phyloP scores from a whole-genome alignment of 2,797 vertebrate genomes.

The Pseudopleuronectes americanus region DNA sequence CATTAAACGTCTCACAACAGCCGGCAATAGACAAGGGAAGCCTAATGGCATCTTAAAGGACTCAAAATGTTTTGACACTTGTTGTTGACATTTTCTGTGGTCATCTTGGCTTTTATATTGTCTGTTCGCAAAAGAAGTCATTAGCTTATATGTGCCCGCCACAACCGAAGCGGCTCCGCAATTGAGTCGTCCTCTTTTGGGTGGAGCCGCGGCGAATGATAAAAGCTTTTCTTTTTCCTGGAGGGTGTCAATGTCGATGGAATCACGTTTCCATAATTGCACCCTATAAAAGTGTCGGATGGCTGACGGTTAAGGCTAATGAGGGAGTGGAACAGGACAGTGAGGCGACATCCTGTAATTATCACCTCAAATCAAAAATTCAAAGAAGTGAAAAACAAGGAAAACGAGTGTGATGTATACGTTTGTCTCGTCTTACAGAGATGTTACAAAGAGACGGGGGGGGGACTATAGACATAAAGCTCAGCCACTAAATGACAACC shows the following conservation, averaged over 20 bases:
- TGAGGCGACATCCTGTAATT: conserved; percentile 69
- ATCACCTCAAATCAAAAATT: conserved; percentile 68
- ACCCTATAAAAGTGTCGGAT: conserved; percentile 58
- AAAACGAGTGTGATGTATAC: conserved; percentile 25
- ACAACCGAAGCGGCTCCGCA: conserved; percentile 22
- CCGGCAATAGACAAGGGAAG: conserved; percentile 18
- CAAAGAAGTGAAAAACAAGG: conserved; percentile 21
- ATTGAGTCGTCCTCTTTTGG: conserved; percentile 36
- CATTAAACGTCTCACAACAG: conserved; percentile 46
- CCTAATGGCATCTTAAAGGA: conserved; percentile 46
- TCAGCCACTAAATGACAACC: conserved; percentile 11
- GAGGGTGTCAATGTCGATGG: conserved; percentile 51
- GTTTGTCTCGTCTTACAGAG: conserved; percentile 29
- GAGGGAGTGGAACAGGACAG: conserved; percentile 62
- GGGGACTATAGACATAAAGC: neutral
- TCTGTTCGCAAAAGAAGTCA: conserved; percentile 49
- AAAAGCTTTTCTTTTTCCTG: conserved; percentile 45
- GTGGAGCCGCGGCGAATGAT: conserved; percentile 45
- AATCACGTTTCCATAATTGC: conserved; percentile 66
- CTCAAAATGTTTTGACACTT: conserved; percentile 64
- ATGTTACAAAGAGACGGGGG: conserved; percentile 5
- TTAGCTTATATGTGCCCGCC: conserved; percentile 34
- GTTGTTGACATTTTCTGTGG: conserved; percentile 17
- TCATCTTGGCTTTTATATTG: conserved; percentile 38
- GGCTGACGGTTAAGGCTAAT: conserved; percentile 66